Base-by-base conservation (phyloP, 2,113 vertebrate genomes). In the Psammodynastes pulverulentus region DNA sequence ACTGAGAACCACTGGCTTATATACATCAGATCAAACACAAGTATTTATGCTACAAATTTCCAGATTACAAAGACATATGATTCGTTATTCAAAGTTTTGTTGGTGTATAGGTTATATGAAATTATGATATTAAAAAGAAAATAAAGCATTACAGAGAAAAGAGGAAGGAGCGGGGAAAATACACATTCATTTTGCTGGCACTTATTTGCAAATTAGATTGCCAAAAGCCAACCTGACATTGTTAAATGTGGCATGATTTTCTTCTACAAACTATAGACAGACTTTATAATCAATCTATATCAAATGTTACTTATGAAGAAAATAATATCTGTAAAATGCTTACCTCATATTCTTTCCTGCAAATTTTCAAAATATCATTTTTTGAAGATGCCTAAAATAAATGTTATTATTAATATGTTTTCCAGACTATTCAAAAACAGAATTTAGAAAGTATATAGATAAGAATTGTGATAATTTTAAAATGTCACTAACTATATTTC, bases 281-380 rank as follows among this genome's bases (percentile, higher is more conserved):
- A 43, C 23, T 58, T 51, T 19, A 51, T 13, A 15, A 21, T 24
- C 13, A 43, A 43, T 79, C 72, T 79, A 43, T 43, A 43, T 39
- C 7, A 43, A 79, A 79, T 39, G 3, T 43, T 79, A 79, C n/a
- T 39, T 79, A 79, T 43, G 72, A 79, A 90, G 45, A 2, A 24
- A 93, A 86, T 3, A 23, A 91, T 49, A 90, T 92, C 53, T 94
- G 90, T 94, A 92, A 94, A 52, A 39, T 92, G 67, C 98, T 96
- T 96, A 99, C 99, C 98, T 99, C 99, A 0, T 98, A 98, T 95
- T 99, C 98, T 96, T 99, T 99, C 94, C 99, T 99, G 98, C 99
- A 99, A 94, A 98, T 95, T 97, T 98, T 99, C 90, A 98, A 98
- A 95, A 99, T 98, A 96, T 99, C 99, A 93, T 98, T 99, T 96